Base-by-base conservation (phyloP, 2,888 invertebrate genomes). In the Frankliniella intonsa region DNA sequence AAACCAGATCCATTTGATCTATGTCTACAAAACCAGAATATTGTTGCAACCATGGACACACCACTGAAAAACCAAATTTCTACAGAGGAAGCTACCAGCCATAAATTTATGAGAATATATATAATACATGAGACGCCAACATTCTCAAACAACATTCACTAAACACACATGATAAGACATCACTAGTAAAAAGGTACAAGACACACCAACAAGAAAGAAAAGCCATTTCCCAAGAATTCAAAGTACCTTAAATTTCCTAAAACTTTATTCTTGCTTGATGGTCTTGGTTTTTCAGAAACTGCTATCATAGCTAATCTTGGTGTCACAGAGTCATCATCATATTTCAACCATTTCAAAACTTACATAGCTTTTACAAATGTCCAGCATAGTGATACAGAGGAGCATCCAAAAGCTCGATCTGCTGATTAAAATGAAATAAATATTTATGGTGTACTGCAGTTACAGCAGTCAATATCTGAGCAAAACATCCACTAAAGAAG, bases 101-200 rank as follows among this genome's bases (percentile, higher is more conserved):
- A 38, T 2, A 38, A 38, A 38, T 38, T 38, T 38, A 38, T 38
- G 38, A 38, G 38, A 38, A 38, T 38, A 38, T 38, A 5, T 38
- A 38, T 38, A 38, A 38, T 38, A 38, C 38, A 38, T 25, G 22
- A 76, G 69, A 76, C 25, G 25, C 69, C 69, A 76, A 76, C 69
- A 76, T 76, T 76, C 69, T 12, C 69, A 76, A 25, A 76, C 12
- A n/a, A 76, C 69, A 76, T 76, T 76, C 69, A 76, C 69, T 76
- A 76, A 76, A 76, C 25, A 76, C 8, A 76, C 69, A 76, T 2
- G 38, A 38, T 11, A 10, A 76, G 69, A 76, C 25, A 25, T 25
- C 25, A 76, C 69, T 76, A 76, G 19, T 12, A 55, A 69, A 69
- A 22, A 69, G 69, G 22, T 76, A 76, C 25, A 25, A 25, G 25